Percentiles rank a stretch among this genome's conserved stretches.
phyloP scores from a whole-genome alignment of 2,888 invertebrate species.

The Amblyjoppa proteus region DNA sequence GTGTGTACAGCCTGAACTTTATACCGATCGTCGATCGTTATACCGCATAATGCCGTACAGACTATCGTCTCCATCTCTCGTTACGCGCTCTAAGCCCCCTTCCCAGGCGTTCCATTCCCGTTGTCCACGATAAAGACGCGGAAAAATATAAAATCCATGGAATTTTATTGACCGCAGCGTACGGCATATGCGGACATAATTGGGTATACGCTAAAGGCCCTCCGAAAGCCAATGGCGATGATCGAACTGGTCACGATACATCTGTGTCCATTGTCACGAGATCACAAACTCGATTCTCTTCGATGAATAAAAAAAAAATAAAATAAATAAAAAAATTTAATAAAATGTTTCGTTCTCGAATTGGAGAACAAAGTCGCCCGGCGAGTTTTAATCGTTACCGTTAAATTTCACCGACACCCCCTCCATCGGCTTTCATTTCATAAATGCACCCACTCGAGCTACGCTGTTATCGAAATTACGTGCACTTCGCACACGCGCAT shows the following conservation, averaged over 20 bases:
- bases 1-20: constrained; percentile 12
- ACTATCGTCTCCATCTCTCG: constrained; percentile 57
- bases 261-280: neutral
- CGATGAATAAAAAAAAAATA: neutral
- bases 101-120: neutral
- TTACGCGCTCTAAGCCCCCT: constrained; percentile 19
- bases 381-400: constrained; percentile 8
- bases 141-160: constrained; percentile 45
- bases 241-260: neutral
- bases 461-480: constrained; percentile 15
- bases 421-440: neutral
- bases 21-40: constrained; percentile 20
- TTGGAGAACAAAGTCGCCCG: neutral
- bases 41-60: constrained; percentile 9
- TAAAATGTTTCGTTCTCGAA: neutral
- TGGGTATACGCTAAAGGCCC: constrained; percentile 8
- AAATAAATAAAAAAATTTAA: neutral
- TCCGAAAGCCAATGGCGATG: neutral
- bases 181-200: constrained; percentile 9
- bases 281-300: neutral
- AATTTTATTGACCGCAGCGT: constrained; percentile 40
- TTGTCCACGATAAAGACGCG: constrained; percentile 1
- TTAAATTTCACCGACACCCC: constrained; percentile 7
- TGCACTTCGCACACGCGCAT: neutral
- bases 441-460: neutral